Conservation (phyloP, 2,113 vertebrate genomes). For the Trichechus manatus region DNA sequence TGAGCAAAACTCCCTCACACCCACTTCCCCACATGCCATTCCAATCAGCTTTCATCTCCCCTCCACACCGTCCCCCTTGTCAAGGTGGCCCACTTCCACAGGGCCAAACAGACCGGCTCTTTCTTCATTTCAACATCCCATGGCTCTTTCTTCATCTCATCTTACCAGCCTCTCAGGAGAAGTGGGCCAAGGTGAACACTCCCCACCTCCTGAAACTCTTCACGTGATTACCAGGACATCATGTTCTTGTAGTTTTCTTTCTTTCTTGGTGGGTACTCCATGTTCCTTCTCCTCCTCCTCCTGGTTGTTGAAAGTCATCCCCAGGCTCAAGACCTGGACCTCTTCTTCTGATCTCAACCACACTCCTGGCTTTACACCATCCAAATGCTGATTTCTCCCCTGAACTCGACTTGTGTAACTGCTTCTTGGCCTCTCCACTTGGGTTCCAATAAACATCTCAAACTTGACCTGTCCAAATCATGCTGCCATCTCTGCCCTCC, state of each 20-base stretch:
- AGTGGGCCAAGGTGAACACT: neutral
- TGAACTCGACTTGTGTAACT: neutral
- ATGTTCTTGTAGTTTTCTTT: neutral
- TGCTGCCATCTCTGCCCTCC: neutral
- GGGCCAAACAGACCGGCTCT: neutral
- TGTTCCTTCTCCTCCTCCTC: neutral
- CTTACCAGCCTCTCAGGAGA: rapidly evolving
- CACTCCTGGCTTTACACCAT: neutral
- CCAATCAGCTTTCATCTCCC: neutral
- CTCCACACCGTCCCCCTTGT: rapidly evolving
- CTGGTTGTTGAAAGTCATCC: neutral
- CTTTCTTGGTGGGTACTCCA: too few relatives aligned
- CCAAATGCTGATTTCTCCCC: neutral
- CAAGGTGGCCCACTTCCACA: neutral
- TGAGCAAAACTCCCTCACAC: neutral
- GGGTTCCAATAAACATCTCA: neutral
- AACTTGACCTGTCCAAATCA: neutral
- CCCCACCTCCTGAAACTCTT: neutral
- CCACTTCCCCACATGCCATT: neutral
- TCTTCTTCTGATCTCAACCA: neutral
- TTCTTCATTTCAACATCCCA: neutral
- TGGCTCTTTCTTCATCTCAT: neutral
- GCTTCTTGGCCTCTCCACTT: neutral
- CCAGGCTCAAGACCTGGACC: neutral
- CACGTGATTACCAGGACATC: too few relatives aligned